Base-by-base conservation (phyloP, 1,140 invertebrate genomes). In the Drosophila lowei region DNA sequence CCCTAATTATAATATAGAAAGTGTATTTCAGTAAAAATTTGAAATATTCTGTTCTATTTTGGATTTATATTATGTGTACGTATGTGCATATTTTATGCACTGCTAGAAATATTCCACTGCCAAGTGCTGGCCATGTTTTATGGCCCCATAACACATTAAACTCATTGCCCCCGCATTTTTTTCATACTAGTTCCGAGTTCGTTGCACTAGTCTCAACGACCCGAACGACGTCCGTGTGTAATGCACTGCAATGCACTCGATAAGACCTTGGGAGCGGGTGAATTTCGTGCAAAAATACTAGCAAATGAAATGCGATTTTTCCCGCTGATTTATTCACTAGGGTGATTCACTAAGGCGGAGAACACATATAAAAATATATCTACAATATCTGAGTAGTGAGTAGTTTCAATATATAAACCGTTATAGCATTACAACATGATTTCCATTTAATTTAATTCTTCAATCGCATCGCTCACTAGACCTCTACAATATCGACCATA, bases 131-230 rank as follows among this genome's bases (percentile, higher is more conserved):
- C 34, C 42, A 34, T 62, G 58, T 52, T 74, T 62, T 68, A 70
- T 66, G 46, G n/a, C 44, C 25, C 21, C 46, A 59, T 44, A 55
- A 8, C 49, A 25, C 50, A 66, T 50, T 21, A 41, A 55, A 59
- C 23, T 56, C 41, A 49, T 13, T 38, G 34, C 11, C 34, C 34
- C 43, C 52, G 8, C 53, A 59, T 48, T 49, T 68, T 11, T 18
- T 18, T 53, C 62, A 73, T 77, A 38, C 34, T 38, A 83, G 54
- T 64, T 42, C 44, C 21, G 59, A 85, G 81, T 85, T 85, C 77
- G 77, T 80, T 85, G 80, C 80, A 84, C 80, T 46, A 52, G 44
- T 47, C 23, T 25, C 11, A 49, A 43, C 43, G 34, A 38, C 34
- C 34, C 34, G 34, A 38, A 38, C 44, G 46, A 15, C 21, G 44